A percentile compares a stretch with the other conserved stretches of the same genome.
phyloP scores from a whole-genome alignment of 2,113 vertebrate genomes.

The Myrmecobius fasciatus region DNA sequence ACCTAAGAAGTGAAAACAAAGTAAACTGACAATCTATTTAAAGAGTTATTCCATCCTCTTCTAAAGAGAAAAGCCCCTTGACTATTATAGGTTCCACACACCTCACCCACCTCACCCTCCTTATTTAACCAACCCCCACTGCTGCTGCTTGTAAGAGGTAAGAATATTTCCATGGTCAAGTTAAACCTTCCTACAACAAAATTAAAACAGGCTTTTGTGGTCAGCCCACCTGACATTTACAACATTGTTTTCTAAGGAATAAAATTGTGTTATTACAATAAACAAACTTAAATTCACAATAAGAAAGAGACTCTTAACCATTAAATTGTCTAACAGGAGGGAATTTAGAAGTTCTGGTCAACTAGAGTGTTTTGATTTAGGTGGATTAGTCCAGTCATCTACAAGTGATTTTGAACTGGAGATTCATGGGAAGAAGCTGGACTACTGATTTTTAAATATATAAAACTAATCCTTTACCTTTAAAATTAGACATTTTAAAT shows the following conservation, averaged over 20 bases:
- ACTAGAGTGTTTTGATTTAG: not conserved
- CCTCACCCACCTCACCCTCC: not conserved
- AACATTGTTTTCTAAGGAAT: not conserved
- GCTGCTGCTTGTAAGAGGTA: not conserved
- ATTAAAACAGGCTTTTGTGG: not conserved
- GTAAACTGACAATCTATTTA: not conserved
- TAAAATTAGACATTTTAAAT: not conserved
- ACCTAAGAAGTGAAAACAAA: slow-evolving; percentile 41
- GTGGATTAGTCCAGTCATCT: not conserved
- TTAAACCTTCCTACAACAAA: not conserved
- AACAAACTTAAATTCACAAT: not conserved
- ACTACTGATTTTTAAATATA: not conserved
- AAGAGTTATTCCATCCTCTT: slow-evolving; percentile 19
- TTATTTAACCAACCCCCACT: not conserved
- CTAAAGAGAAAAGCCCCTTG: not conserved
- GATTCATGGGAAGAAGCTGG: not conserved
- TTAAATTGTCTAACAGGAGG: not conserved
- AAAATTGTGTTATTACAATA: not conserved
- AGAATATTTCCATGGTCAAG: not conserved
- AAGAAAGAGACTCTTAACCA: not conserved
- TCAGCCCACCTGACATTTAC: slow-evolving; percentile 17
- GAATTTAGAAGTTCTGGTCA: not conserved
- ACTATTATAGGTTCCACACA: not conserved
- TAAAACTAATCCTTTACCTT: not conserved
- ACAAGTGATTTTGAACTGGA: not conserved